phyloP scores from a whole-genome alignment of 2,113 vertebrate genomes.

The Stercorarius parasiticus region DNA sequence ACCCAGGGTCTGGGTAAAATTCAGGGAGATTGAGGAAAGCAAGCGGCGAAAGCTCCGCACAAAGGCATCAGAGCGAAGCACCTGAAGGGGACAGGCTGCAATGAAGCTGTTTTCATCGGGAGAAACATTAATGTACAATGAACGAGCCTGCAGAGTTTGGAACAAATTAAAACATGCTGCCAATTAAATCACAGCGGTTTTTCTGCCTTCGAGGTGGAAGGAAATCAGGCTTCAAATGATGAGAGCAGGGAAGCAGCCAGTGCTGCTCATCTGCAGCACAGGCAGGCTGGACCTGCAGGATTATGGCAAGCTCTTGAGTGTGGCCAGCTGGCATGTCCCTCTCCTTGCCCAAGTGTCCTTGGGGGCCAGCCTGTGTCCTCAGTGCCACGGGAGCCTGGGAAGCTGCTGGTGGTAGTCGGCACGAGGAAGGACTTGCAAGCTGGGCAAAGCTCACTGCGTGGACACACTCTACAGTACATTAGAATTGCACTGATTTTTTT shows the following conservation, averaged over 20 bases:
- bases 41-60: not conserved
- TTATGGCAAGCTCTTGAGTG: not conserved
- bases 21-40: not conserved
- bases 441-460: not conserved
- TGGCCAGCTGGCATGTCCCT: not conserved
- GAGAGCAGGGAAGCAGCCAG: not conserved
- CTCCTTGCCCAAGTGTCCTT: not conserved
- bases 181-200: not conserved
- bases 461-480: not conserved
- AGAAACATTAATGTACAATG: accelerated
- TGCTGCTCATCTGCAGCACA: accelerated
- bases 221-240: not conserved
- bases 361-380: not conserved
- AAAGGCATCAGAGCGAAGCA: not conserved
- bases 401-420: accelerated
- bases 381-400: not conserved
- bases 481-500: not conserved
- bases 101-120: not conserved
- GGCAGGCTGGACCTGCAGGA: not conserved
- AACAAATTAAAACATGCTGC: not conserved
- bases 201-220: not conserved
- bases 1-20: not conserved
- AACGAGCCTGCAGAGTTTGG: not conserved
- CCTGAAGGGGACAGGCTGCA: not conserved
- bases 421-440: not conserved